Evolutionary conservation across 2,888 invertebrate species (phyloP), one percentile per base, ranked within the genome.

Genomic region (Erebia aethiops): DNA sequence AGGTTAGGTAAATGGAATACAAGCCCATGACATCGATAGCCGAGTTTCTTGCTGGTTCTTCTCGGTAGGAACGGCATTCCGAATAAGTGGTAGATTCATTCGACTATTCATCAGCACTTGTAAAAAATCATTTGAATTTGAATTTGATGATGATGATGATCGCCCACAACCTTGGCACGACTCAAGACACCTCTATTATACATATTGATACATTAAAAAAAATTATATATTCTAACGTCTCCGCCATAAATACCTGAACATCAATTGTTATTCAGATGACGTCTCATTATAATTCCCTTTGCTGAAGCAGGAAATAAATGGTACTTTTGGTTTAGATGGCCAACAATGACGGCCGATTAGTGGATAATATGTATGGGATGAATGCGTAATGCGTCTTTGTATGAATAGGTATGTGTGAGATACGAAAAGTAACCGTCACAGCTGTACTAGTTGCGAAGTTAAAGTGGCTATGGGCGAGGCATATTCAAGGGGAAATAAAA

Each of bases 181-280:
- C 35, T 35, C 35, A 26, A 0, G 26, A 26, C 26, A 26, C 26
- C 26, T 26, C 2, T 26, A 49, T 49, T 46, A 21, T 49, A 49
- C 2, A 21, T 21, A 21, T 62, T 14, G 49, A 14, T 62, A 62
- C 14, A 26, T 62, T 9, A 41, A 35, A n/a, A 5, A 26, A 61
- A 43, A 11, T n/a, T n/a, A 41, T n/a, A 61, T 61, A 75, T 63
- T 35, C 63, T 8, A 63, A 74, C 74, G 69, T 66, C 58, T 69
- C 60, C 73, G 75, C 70, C 76, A 71, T 75, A 71, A 72, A 70
- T 71, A 66, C 66, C 46, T 46, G 14, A 62, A 10, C 49, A 49
- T 49, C 21, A 18, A 73, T 73, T 73, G 63, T 71, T 69, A 73
- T 73, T 71, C 73, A 71, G 16, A 71, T 52, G 66, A 60, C 26